These are phyloP conservation scores for Eulithis testata DNA, from an alignment of 2,888 invertebrate genomes.

Conservation along the genomic window DNA sequence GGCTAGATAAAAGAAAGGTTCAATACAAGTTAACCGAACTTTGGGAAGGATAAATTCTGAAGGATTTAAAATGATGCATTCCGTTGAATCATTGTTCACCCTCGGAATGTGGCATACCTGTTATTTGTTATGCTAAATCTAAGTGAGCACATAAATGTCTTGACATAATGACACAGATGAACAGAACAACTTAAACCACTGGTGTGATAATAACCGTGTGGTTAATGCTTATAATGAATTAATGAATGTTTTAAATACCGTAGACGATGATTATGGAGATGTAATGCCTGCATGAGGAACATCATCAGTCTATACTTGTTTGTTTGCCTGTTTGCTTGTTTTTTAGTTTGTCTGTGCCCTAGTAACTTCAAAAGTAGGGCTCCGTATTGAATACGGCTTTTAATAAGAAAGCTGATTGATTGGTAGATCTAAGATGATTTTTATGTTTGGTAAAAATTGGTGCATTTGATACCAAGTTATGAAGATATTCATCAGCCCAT, in stretches of 20 bases:
- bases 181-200: conserved; percentile 68
- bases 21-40: background rate
- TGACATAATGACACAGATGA: conserved; percentile 65
- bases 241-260: conserved; percentile 56
- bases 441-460: too few relatives aligned
- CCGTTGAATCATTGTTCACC: conserved; percentile 43
- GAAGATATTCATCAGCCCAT: too few relatives aligned
- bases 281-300: conserved; percentile 48
- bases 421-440: too few relatives aligned
- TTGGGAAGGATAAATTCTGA: background rate
- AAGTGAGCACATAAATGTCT: conserved; percentile 61
- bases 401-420: too few relatives aligned
- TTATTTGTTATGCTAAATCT: conserved; percentile 80
- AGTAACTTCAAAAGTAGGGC: too few relatives aligned
- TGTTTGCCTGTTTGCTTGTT: too few relatives aligned
- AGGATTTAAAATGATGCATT: conserved; percentile 14
- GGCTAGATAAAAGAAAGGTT: too few relatives aligned
- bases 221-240: conserved; percentile 63
- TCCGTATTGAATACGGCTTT: too few relatives aligned
- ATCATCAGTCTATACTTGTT: conserved; percentile 4
- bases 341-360: too few relatives aligned
- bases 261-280: conserved; percentile 65
- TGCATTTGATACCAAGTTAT: too few relatives aligned
- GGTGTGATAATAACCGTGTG: conserved; percentile 62
- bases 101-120: conserved; percentile 65